Evolutionary conservation across 2,797 vertebrate genomes (phyloP), one percentile per base, ranked within the genome.

Genomic region (Gymnodraco acuticeps): DNA sequence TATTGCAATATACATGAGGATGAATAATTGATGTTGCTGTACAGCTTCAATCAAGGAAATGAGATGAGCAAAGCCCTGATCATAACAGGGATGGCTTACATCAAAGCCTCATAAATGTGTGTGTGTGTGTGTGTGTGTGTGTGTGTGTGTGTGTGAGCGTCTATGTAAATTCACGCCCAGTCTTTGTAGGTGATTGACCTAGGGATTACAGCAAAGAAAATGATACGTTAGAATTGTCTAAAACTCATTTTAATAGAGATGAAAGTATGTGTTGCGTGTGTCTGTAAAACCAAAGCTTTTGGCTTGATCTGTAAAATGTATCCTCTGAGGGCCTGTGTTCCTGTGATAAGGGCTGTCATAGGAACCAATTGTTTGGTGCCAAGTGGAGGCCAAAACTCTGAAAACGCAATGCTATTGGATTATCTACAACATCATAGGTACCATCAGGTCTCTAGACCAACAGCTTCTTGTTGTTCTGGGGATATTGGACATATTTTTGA

Each of bases 31-130:
- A 97, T 96, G 94, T 91, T 89, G 74, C 67, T 90, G 93, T 96
- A 94, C 95, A 94, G 93, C 83, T 96, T 97, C 96, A 95, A 97
- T 96, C 94, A 96, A 93, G 94, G 93, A 95, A 96, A 95, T 92
- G 95, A 95, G 93, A 88, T 95, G 88, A 95, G 90, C 88, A 86
- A 91, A 84, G 93, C 93, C 89, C 94, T 93, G 88, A 92, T 94
- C 95, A 96, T 96, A 95, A 94, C 19, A 63, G 80, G 76, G 87
- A 88, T 73, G 83, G 87, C 88, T 90, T 81, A 93, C 92, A 93
- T 94, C 93, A 90, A 94, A 94, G 81, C 83, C 85, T 92, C 92
- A 87, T 93, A 95, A 19, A 96, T 95, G 87, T 93, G 73, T 92
- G 81, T 65, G 64, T 94, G 79, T 88, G 73, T 91, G 27, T 42